Conservation (phyloP, 2,888 invertebrate species). For the Callyntrura sp. region DNA sequence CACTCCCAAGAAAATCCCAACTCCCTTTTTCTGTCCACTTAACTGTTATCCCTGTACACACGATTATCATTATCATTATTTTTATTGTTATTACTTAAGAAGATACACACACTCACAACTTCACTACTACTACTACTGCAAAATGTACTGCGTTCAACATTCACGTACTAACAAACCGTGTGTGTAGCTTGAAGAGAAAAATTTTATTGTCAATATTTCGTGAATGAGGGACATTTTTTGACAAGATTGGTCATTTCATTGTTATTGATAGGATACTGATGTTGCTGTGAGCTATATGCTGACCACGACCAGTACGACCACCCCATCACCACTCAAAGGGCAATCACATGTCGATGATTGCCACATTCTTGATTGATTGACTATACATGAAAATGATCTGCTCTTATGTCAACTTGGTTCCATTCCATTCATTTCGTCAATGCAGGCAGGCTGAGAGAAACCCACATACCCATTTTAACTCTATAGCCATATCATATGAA, state of each 20-base stretch:
- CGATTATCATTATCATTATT: constrained; percentile 24
- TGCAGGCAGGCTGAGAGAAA: too few relatives aligned
- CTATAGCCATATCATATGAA: background rate
- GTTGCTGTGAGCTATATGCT: constrained; percentile 12
- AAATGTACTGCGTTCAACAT: background rate
- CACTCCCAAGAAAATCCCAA: constrained; percentile 40
- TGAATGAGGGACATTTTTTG: constrained; percentile 22
- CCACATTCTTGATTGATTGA: constrained; percentile 58
- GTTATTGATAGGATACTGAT: background rate
- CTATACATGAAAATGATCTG: constrained; percentile 43
- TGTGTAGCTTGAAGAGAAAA: constrained; percentile 6
- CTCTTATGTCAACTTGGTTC: constrained; percentile 4
- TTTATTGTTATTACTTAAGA: constrained; percentile 19
- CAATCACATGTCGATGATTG: constrained; percentile 11
- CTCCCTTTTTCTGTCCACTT: constrained; percentile 2
- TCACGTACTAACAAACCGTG: background rate
- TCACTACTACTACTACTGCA: too few relatives aligned
- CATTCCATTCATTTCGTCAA: background rate
- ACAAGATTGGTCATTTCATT: background rate
- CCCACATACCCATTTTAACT: constrained; percentile 15
- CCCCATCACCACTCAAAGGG: background rate
- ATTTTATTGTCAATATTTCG: constrained; percentile 13
- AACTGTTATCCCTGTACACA: background rate
- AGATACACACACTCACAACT: background rate
- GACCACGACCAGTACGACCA: constrained; percentile 45